Evolutionary conservation across 2,113 vertebrate genomes (phyloP), one percentile per base, ranked within the genome.

Genomic region (Patagioenas fasciata): DNA sequence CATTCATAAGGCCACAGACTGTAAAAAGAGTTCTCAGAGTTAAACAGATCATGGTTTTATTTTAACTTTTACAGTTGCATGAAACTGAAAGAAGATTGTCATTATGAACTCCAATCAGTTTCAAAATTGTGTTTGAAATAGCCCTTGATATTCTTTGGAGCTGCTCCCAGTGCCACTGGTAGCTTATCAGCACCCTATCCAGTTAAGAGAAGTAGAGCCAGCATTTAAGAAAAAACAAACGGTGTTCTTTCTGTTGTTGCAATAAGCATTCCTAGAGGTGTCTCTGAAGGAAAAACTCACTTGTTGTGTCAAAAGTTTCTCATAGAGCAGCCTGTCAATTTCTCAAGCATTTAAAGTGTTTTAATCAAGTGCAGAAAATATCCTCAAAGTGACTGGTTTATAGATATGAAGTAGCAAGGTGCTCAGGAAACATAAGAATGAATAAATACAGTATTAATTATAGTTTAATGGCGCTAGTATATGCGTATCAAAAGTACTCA

Each of bases 21-120:
- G 28, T 69, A 95, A 89, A 31, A 88, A 60, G 75, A 32, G 36
- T 83, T 95, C 88, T 56, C 65, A 34, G 61, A 91, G 70, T 70
- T 96, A 82, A 95, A 82, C 56, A 70, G 75, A 88, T 89, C 19
- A n/a, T 26, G 10, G 40, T 34, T 96, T 94, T 96, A 44, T 64
- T 93, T 97, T 96, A 80, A 77, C 24, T 94, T 93, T 91, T 84
- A 92, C 36, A 88, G 32, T 82, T 93, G 28, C 3, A 6, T 93
- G 79, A 96, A 90, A 82, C 80, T 61, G 89, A 93, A 87, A 89
- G 85, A 61, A 88, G 89, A 54, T 67, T 93, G 38, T 88, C 42
- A 80, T 97, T 88, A 85, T 82, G 74, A 82, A 51, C 40, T 84
- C 74, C 10, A 2, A 86, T 24, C n/a, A 48, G 21, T 67, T 57